Conservation (phyloP, 2,113 vertebrate species). For the Hirundichthys speculiger region DNA sequence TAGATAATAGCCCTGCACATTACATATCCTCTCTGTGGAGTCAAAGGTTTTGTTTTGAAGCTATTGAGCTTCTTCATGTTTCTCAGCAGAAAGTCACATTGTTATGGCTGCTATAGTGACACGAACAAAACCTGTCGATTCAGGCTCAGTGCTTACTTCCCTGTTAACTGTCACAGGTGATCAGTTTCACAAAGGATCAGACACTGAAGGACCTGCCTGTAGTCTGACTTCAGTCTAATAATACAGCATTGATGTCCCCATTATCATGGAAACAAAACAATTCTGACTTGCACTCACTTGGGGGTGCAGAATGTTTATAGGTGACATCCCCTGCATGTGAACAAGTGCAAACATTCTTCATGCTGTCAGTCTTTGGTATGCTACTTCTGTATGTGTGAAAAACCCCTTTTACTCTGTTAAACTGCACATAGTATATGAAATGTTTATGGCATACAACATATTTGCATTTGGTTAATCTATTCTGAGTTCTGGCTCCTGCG, state of each 20-base stretch:
- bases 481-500: too few relatives aligned
- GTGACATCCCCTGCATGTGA: neutral
- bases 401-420: constrained; percentile 1
- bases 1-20: neutral
- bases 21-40: neutral
- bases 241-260: neutral
- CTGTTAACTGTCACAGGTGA: neutral
- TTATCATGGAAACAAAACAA: neutral
- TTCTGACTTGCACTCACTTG: neutral
- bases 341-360: constrained; percentile 1
- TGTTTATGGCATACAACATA: neutral
- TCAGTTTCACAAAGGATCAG: neutral
- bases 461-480: neutral
- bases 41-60: neutral
- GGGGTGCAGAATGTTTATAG: neutral
- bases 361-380: constrained; percentile 3
- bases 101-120: neutral
- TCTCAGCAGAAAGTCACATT: too few relatives aligned
- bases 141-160: neutral
- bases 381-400: constrained; percentile 5
- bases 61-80: neutral
- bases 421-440: neutral
- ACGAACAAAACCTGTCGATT: neutral
- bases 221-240: neutral
- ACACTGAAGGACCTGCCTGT: neutral